A percentile compares a stretch with the other conserved stretches of the same genome.
phyloP scores from a whole-genome alignment of 2,797 vertebrate species.

The Carcharodon carcharias region DNA sequence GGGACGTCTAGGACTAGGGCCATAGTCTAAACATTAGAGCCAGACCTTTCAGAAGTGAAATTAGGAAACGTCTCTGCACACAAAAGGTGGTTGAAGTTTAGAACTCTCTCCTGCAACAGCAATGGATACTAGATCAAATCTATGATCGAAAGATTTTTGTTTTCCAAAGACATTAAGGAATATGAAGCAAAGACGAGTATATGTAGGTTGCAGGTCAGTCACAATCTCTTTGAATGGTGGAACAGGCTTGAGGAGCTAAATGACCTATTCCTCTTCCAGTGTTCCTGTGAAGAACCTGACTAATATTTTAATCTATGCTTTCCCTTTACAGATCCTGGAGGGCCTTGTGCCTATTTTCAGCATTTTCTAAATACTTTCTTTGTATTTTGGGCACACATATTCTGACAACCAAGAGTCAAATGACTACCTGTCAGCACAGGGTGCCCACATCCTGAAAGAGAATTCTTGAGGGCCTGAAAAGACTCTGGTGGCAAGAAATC shows the following conservation, averaged over 20 bases:
- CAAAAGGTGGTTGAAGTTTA: background rate
- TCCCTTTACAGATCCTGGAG: background rate
- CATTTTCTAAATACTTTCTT: background rate
- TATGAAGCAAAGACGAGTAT: background rate
- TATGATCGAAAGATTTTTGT: background rate
- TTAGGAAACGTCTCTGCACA: background rate
- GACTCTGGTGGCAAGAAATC: background rate
- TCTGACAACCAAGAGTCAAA: background rate
- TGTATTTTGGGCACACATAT: background rate
- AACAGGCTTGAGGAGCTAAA: background rate
- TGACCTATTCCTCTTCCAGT: too few relatives aligned
- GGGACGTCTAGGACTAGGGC: background rate
- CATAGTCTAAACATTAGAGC: background rate
- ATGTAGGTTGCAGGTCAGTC: background rate
- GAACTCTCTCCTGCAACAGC: background rate
- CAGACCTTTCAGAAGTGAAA: background rate
- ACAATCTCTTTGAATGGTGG: background rate
- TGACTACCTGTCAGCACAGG: background rate
- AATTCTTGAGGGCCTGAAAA: background rate
- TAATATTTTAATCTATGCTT: background rate
- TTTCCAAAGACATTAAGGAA: background rate
- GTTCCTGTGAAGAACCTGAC: background rate
- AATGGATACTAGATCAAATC: background rate
- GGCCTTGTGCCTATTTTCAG: background rate
- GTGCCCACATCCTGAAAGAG: background rate